Conservation (phyloP, 2,888 invertebrate species). For the Coleophora flavipennella region DNA sequence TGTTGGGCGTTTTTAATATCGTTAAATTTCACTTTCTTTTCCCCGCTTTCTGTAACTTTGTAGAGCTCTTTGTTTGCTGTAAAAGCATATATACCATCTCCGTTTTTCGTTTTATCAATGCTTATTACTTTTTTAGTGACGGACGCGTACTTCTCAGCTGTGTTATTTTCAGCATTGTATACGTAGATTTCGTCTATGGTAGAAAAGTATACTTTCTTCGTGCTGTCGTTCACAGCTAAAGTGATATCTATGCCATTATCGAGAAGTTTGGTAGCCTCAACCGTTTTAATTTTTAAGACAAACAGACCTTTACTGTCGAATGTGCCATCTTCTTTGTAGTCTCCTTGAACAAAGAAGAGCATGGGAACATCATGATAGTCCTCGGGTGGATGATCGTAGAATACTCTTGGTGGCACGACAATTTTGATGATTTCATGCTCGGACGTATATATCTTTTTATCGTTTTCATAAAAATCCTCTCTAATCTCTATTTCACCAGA, state of each 20-base stretch:
- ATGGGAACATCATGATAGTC: conserved; percentile 11
- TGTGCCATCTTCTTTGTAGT: too few relatives aligned
- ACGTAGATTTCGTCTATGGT: conserved; percentile 38
- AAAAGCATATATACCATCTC: conserved; percentile 33
- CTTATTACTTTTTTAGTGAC: conserved; percentile 33
- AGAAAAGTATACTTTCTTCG: conserved; percentile 29
- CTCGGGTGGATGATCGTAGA: conserved; percentile 17
- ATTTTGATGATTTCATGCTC: conserved; percentile 31
- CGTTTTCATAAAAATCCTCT: conserved; percentile 21
- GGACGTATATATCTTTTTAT: conserved; percentile 22
- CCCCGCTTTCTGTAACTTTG: conserved; percentile 42
- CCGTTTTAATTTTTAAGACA: conserved; percentile 19
- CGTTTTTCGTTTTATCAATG: conserved; percentile 31
- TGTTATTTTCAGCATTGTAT: conserved; percentile 23
- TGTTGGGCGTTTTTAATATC: conserved; percentile 32
- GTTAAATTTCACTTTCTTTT: conserved; percentile 31
- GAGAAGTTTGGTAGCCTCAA: conserved; percentile 25
- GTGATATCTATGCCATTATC: conserved; percentile 30
- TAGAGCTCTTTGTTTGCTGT: conserved; percentile 34
- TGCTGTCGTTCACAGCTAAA: conserved; percentile 27
- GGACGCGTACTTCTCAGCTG: conserved; percentile 36
- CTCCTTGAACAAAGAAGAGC: conserved; percentile 32
- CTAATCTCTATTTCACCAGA: conserved; percentile 16
- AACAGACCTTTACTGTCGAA: conserved; percentile 29
- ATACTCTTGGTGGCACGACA: conserved; percentile 24